Evolutionary conservation across 2,888 invertebrate genomes (phyloP).

Genomic region (Cynaeus angustus): DNA sequence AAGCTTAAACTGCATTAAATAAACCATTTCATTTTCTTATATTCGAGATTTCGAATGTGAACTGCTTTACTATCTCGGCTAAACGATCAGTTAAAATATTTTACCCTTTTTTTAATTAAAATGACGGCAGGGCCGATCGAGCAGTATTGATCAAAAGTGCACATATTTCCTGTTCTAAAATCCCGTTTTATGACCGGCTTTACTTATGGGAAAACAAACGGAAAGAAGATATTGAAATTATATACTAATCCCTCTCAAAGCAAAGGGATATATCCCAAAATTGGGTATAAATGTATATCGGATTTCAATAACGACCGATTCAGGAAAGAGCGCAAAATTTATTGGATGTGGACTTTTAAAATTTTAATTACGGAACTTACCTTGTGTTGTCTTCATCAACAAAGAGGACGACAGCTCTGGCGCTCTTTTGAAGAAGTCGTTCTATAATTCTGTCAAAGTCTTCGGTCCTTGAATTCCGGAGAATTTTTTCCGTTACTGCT

Average conservation of each 20-base stretch:
- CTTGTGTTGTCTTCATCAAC: constrained; percentile 82
- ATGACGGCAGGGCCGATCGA: background rate
- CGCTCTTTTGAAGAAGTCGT: constrained; percentile 75
- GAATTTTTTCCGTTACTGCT: constrained; percentile 75
- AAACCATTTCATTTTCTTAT: no score
- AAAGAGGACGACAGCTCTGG: constrained; percentile 80
- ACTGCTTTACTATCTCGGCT: no score
- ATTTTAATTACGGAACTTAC: constrained; percentile 61
- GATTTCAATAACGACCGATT: constrained; percentile 45
- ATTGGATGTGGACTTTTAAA: constrained; percentile 13
- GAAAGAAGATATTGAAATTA: constrained; percentile 38
- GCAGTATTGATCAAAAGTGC: constrained; percentile 15
- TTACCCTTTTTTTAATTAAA: no score
- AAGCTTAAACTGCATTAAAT: no score
- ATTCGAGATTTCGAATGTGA: no score
- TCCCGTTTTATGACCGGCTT: constrained; percentile 3
- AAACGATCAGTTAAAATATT: no score
- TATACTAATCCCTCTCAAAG: constrained; percentile 25
- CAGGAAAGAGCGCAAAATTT: constrained; percentile 34
- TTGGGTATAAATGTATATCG: constrained; percentile 43
- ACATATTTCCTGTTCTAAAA: constrained; percentile 1
- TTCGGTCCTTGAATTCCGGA: constrained; percentile 74
- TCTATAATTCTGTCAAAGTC: constrained; percentile 78
- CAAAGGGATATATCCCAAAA: constrained; percentile 30
- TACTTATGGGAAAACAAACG: constrained; percentile 28